Evolutionary conservation across 2,797 vertebrate species (phyloP).

Genomic region (Artibeus jamaicensis): DNA sequence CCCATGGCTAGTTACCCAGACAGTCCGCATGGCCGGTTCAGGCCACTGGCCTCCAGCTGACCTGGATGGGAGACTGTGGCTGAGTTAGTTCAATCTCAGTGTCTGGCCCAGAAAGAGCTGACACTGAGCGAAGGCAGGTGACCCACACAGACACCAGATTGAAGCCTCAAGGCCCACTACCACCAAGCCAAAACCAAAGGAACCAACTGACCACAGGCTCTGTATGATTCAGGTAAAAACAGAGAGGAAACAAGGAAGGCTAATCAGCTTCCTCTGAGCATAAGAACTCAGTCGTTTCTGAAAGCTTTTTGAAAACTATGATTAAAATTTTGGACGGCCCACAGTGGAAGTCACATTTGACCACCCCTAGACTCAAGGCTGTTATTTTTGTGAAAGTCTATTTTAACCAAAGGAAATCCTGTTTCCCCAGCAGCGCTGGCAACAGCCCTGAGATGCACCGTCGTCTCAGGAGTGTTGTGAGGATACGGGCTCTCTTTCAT

Average conservation of each 20-base stretch:
- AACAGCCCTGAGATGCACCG: slow-evolving; percentile 58
- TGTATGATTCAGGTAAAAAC: neutral
- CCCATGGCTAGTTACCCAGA: neutral
- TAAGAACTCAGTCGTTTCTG: neutral
- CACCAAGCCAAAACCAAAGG: neutral
- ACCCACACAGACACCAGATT: neutral
- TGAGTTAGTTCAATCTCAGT: neutral
- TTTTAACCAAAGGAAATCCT: slow-evolving; percentile 80
- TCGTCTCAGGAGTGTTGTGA: slow-evolving; percentile 70
- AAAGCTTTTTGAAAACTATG: slow-evolving; percentile 20
- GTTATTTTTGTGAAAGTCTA: slow-evolving; percentile 76
- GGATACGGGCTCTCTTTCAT: slow-evolving; percentile 76
- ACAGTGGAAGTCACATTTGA: slow-evolving; percentile 60
- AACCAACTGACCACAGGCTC: neutral
- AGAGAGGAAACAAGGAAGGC: neutral
- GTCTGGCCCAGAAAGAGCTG: neutral
- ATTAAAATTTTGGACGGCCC: slow-evolving; percentile 42
- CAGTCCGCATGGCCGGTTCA: neutral
- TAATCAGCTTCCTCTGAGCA: neutral
- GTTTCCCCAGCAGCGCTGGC: slow-evolving; percentile 74
- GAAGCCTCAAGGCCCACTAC: neutral
- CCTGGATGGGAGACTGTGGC: neutral
- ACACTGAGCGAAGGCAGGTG: neutral
- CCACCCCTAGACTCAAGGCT: slow-evolving; percentile 63
- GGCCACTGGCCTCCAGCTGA: neutral